Percentiles rank a stretch among this genome's conserved stretches.
Evolutionary conservation across 2,797 vertebrate genomes (phyloP).

Genomic region (Lates japonicus): DNA sequence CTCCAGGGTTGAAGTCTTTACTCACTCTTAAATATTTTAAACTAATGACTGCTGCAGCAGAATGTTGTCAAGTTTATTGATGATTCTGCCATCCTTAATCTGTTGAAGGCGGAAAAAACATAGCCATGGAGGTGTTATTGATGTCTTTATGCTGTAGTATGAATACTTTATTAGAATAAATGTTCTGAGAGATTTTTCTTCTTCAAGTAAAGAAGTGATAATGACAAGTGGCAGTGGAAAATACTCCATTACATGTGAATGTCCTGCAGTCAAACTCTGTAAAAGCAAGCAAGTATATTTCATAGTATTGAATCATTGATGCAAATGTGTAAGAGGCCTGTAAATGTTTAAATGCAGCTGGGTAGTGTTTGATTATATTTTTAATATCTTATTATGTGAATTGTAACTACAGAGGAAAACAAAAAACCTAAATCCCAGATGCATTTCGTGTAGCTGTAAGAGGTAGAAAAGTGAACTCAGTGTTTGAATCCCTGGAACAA

Average conservation of each 20-base stretch:
- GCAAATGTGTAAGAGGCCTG: not conserved
- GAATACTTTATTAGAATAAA: not conserved
- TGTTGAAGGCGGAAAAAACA: not conserved
- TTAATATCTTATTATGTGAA: not conserved
- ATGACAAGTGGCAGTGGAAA: not conserved
- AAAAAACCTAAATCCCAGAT: not conserved
- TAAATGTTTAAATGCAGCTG: not conserved
- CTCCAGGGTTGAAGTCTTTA: not conserved
- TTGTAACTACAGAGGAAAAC: not conserved
- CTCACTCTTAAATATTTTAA: constrained; percentile 1
- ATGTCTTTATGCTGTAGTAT: not conserved
- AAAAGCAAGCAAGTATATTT: not conserved
- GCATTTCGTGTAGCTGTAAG: not conserved
- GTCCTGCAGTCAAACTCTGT: not conserved
- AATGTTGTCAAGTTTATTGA: not conserved
- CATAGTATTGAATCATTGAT: not conserved
- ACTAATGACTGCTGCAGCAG: not conserved
- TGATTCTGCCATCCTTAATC: not conserved
- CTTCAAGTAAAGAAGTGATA: too few relatives aligned
- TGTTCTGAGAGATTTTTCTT: too few relatives aligned
- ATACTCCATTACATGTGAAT: not conserved
- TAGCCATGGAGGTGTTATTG: not conserved
- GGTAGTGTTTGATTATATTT: not conserved
- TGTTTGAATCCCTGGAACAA: constrained; percentile 20
- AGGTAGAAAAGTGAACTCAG: not conserved